Percentiles rank a stretch among this genome's conserved stretches.
These are phyloP conservation scores for Ennomos erosarius DNA, from an alignment of 2,888 invertebrate genomes.

Conservation along the genomic window DNA sequence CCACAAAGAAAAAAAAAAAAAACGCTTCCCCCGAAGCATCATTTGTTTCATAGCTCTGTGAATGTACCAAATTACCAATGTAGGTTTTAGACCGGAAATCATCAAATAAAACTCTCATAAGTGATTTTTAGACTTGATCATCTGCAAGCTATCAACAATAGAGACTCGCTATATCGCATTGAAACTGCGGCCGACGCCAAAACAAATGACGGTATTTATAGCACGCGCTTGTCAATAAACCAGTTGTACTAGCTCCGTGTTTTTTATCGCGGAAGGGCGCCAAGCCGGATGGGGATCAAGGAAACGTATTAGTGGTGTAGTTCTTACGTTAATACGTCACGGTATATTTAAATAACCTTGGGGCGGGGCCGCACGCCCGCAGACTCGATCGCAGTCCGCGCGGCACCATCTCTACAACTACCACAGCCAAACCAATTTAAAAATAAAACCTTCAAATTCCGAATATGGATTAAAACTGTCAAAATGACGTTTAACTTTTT, in stretches of 20 bases:
- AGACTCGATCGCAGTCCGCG: slow-evolving; percentile 64
- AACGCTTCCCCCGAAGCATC: too few relatives aligned
- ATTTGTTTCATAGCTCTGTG: too few relatives aligned
- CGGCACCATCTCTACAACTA: slow-evolving; percentile 60
- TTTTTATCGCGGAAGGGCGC: slow-evolving; percentile 64
- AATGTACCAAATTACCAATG: too few relatives aligned
- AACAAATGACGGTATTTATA: slow-evolving; percentile 55
- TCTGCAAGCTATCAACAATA: too few relatives aligned
- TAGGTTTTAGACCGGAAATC: too few relatives aligned
- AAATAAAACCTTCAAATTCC: slow-evolving; percentile 24
- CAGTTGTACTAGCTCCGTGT: slow-evolving; percentile 34
- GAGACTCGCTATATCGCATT: slow-evolving; percentile 24
- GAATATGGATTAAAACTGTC: slow-evolving; percentile 29
- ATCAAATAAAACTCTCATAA: too few relatives aligned
- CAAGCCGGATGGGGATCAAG: slow-evolving; percentile 66
- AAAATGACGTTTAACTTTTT: slow-evolving; percentile 25
- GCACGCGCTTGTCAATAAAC: slow-evolving; percentile 62
- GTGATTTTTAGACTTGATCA: too few relatives aligned
- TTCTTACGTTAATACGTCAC: slow-evolving; percentile 57
- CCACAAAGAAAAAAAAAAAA: too few relatives aligned
- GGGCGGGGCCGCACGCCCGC: slow-evolving; percentile 57
- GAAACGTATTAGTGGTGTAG: slow-evolving; percentile 57
- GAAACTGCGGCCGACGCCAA: slow-evolving; percentile 42
- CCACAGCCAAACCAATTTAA: slow-evolving; percentile 18
- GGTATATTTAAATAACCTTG: slow-evolving; percentile 69